Evolutionary conservation across 2,113 vertebrate species (phyloP).

Genomic region (Ariopsis seemanni): DNA sequence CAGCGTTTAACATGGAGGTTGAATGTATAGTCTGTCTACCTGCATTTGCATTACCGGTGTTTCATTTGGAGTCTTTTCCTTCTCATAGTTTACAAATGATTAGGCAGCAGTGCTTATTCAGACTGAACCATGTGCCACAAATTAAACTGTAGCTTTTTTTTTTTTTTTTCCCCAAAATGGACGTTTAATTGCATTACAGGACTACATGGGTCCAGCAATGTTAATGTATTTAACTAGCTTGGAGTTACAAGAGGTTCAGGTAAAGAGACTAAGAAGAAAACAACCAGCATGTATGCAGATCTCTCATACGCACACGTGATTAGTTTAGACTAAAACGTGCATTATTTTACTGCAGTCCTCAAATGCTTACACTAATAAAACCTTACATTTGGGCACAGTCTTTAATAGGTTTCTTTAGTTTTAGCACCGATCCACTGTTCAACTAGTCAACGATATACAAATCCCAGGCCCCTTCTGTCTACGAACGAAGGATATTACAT

Average conservation of each 20-base stretch:
- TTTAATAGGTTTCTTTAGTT: not conserved
- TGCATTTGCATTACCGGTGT: not conserved
- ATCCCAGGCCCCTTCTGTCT: not conserved
- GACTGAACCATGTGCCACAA: not conserved
- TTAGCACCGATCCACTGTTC: not conserved
- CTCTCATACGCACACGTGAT: too few relatives aligned
- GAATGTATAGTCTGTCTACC: not conserved
- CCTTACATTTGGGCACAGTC: not conserved
- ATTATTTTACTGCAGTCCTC: not conserved
- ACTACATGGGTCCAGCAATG: too few relatives aligned
- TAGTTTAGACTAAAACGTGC: not conserved
- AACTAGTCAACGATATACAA: not conserved
- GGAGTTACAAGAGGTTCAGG: not conserved
- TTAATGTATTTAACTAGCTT: not conserved
- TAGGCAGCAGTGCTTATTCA: not conserved
- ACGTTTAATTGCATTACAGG: not conserved
- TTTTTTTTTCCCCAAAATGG: not conserved
- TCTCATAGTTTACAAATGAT: too few relatives aligned
- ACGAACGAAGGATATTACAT: not conserved
- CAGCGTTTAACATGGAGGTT: not conserved
- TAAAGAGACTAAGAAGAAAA: not conserved
- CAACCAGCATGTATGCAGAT: not conserved
- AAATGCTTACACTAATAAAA: not conserved
- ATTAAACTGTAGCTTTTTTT: not conserved
- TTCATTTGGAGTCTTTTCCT: not conserved